A percentile compares a stretch with the other conserved stretches of the same genome.
Conservation (phyloP, 2,797 vertebrate genomes). For the Dermochelys coriacea region DNA sequence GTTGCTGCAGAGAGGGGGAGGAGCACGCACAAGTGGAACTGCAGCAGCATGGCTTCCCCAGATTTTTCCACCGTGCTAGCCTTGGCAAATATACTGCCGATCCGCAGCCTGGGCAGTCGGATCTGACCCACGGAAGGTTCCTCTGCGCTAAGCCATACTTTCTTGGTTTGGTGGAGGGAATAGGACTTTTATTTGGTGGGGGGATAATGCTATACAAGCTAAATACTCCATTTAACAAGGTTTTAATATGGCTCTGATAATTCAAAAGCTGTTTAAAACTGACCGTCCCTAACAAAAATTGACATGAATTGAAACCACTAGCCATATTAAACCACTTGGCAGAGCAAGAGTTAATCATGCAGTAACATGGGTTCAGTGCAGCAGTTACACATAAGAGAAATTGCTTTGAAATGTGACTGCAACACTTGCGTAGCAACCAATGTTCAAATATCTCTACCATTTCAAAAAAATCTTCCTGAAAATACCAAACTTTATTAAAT, state of each 20-base stretch:
- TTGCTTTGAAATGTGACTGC: background rate
- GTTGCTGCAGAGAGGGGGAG: background rate
- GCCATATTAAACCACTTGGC: background rate
- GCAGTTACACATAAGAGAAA: background rate
- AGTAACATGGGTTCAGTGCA: accelerated
- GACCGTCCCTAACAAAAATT: background rate
- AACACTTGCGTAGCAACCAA: background rate
- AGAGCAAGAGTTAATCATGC: background rate
- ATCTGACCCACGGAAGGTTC: background rate
- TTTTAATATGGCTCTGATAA: background rate
- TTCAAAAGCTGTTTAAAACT: background rate
- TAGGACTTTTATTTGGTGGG: no score
- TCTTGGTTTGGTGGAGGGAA: background rate
- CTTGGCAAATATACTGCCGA: background rate
- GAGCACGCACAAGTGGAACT: background rate
- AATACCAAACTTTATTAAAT: background rate
- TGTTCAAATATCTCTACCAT: background rate
- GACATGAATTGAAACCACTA: background rate
- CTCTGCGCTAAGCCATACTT: background rate
- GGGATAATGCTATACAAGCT: background rate
- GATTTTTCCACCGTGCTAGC: background rate
- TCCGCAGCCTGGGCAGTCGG: no score
- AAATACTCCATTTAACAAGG: background rate
- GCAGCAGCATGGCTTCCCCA: no score
- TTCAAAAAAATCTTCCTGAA: background rate